A percentile compares a stretch with the other conserved stretches of the same genome.
phyloP scores from a whole-genome alignment of 1,140 invertebrate genomes.

The Argopecten irradians region DNA sequence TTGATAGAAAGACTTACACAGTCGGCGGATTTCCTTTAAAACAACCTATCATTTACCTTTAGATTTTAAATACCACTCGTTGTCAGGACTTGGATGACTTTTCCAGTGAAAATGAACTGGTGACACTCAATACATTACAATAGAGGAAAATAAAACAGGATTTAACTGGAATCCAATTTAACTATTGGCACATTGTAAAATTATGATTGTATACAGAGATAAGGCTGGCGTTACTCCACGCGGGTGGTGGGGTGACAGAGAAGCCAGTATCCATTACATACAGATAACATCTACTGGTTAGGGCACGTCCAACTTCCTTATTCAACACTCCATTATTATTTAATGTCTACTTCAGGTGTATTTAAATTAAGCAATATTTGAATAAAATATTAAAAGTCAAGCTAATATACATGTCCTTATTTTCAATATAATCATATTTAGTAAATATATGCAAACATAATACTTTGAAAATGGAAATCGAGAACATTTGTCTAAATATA shows the following conservation, averaged over 20 bases:
- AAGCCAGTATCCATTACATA: not conserved
- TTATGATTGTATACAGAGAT: not conserved
- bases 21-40: not conserved
- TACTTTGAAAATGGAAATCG: no score
- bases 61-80: not conserved
- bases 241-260: not conserved
- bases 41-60: not conserved
- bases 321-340: not conserved
- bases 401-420: no score
- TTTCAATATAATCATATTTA: no score
- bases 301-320: not conserved
- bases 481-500: no score
- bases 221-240: not conserved
- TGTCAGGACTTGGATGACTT: not conserved
- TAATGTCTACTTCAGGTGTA: not conserved
- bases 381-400: not conserved
- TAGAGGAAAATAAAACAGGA: slow-evolving; percentile 17
- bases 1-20: not conserved
- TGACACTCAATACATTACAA: not conserved
- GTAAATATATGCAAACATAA: no score
- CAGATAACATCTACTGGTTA: not conserved
- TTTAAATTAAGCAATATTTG: not conserved
- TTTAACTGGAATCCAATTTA: not conserved
- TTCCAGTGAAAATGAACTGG: not conserved
- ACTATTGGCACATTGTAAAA: slow-evolving; percentile 18